A percentile compares a stretch with the other conserved stretches of the same genome.
Conservation (phyloP, 92 coral and sea anemone species). For the Porites evermanni region DNA sequence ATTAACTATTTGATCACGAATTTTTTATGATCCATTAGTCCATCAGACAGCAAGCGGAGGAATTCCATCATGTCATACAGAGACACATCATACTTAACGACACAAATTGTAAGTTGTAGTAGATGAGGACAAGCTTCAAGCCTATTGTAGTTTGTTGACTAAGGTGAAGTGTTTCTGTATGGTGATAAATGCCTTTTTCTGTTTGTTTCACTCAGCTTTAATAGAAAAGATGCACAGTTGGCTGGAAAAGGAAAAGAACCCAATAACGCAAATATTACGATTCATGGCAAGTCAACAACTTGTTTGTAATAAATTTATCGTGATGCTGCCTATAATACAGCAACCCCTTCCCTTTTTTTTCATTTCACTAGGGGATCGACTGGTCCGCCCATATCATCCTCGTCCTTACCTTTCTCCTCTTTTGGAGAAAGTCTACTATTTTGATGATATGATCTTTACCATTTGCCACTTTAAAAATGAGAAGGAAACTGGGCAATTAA, state of each 20-base stretch:
- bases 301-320: neutral
- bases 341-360: neutral
- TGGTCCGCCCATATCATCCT: no score
- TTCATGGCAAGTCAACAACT: slow-evolving; percentile 76
- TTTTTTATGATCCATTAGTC: slow-evolving; percentile 38
- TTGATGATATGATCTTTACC: no score
- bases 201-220: slow-evolving; percentile 66
- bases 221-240: slow-evolving; percentile 87
- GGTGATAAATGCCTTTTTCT: neutral
- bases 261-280: slow-evolving; percentile 83
- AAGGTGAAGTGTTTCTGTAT: no score
- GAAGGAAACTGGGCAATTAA: no score
- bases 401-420: no score
- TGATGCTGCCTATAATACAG: neutral
- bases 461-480: no score
- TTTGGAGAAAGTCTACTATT: no score
- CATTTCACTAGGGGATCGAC: neutral
- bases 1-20: neutral
- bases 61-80: slow-evolving; percentile 90
- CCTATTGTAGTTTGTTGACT: neutral
- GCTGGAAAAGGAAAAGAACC: slow-evolving; percentile 73
- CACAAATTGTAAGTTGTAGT: slow-evolving; percentile 65
- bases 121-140: neutral
- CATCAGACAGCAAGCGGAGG: slow-evolving; percentile 72
- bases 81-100: slow-evolving; percentile 86